Percentiles rank a stretch among this genome's conserved stretches.
Evolutionary conservation across 2,888 invertebrate genomes (phyloP).

Genomic region (Tachina lurida): DNA sequence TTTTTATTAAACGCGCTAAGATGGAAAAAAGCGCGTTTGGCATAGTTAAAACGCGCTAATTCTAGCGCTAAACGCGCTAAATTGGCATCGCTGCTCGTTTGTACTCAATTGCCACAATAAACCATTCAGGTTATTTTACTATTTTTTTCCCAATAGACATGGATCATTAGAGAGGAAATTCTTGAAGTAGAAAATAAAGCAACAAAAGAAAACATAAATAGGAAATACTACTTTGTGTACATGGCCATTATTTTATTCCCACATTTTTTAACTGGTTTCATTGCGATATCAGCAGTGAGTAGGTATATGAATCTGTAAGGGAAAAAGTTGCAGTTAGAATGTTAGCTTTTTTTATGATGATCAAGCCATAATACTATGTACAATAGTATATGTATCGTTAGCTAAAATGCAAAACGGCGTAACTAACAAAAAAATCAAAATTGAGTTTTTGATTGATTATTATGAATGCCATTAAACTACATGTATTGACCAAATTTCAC

Average conservation of each 20-base stretch:
- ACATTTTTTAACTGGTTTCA: constrained; percentile 64
- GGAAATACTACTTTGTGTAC: constrained; percentile 51
- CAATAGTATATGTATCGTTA: too few species aligned
- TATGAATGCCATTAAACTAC: too few species aligned
- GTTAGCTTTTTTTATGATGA: constrained; percentile 30
- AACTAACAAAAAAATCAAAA: too few species aligned
- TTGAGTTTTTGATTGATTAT: too few species aligned
- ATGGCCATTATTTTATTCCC: constrained; percentile 60
- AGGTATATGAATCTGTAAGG: background rate
- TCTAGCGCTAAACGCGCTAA: too few species aligned
- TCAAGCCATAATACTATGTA: constrained; percentile 33
- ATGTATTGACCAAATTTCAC: too few species aligned
- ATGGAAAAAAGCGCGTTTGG: too few species aligned
- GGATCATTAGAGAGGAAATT: constrained; percentile 65
- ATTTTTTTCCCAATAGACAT: constrained; percentile 17
- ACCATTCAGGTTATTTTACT: constrained; percentile 32
- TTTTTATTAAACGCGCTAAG: too few species aligned
- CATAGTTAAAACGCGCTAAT: too few species aligned
- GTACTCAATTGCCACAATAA: constrained; percentile 34
- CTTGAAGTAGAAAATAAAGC: constrained; percentile 31
- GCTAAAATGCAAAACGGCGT: too few species aligned
- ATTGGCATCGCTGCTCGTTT: too few species aligned
- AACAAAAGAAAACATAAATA: constrained; percentile 43
- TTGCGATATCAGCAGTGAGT: background rate
- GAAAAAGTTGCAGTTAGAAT: background rate